Conservation (phyloP, 2,888 invertebrate genomes). For the Bembecia ichneumoniformis region DNA sequence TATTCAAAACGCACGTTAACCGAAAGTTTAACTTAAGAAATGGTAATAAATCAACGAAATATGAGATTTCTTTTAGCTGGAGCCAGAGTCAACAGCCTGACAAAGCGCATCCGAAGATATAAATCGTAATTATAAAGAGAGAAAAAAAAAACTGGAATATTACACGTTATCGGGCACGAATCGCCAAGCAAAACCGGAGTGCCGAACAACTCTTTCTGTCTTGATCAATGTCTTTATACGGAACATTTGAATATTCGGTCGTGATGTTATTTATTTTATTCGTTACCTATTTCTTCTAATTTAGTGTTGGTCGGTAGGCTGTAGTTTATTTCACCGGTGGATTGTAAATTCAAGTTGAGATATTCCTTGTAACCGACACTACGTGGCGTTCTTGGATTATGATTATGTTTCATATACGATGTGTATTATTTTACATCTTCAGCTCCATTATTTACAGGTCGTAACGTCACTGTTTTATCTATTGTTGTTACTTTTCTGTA, state of each 20-base stretch:
- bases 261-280: conserved; percentile 22
- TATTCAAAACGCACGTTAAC: neutral
- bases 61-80: conserved; percentile 13
- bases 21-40: conserved; percentile 1
- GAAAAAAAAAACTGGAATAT: conserved; percentile 21
- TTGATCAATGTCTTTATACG: conserved; percentile 46
- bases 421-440: conserved; percentile 22
- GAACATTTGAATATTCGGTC: conserved; percentile 28
- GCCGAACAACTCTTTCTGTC: conserved; percentile 27
- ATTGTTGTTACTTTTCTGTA: too few species aligned
- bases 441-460: conserved; percentile 17
- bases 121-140: conserved; percentile 39
- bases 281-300: conserved; percentile 36
- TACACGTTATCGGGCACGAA: conserved; percentile 26
- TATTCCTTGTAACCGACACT: conserved; percentile 36
- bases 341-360: conserved; percentile 30
- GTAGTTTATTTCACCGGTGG: conserved; percentile 33
- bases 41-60: conserved; percentile 20
- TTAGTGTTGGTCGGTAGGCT: conserved; percentile 34
- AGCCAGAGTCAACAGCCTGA: conserved; percentile 19
- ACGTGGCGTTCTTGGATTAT: conserved; percentile 22
- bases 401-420: conserved; percentile 37
- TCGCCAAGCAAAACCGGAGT: conserved; percentile 25
- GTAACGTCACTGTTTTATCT: too few species aligned
- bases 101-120: conserved; percentile 24